Conservation (phyloP, 2,113 vertebrate species). For the Nannobrachium achirus region DNA sequence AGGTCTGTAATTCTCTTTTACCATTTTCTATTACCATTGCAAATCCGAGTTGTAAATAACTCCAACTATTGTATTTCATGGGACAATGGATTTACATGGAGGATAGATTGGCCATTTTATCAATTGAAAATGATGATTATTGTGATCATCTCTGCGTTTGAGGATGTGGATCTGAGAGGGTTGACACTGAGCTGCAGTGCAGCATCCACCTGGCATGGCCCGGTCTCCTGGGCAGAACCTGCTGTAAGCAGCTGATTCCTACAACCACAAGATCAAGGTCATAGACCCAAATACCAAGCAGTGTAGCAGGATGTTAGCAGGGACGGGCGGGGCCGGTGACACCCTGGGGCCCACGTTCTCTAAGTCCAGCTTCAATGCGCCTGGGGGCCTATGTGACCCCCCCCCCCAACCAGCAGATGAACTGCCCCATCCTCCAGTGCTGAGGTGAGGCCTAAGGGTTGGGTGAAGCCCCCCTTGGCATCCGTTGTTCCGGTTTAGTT, state of each 20-base stretch:
- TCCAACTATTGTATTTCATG: too few species aligned
- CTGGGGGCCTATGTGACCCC: conserved; percentile 82
- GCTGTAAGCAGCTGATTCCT: conserved; percentile 88
- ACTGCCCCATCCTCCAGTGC: too few species aligned
- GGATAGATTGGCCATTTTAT: too few species aligned
- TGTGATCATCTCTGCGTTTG: conserved; percentile 93
- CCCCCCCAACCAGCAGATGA: too few species aligned
- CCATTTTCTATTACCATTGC: too few species aligned
- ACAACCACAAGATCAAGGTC: conserved; percentile 92
- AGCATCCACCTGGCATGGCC: conserved; percentile 87
- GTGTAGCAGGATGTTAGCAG: conserved; percentile 84
- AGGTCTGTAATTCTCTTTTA: too few species aligned
- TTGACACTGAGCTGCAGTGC: conserved; percentile 87
- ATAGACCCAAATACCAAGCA: conserved; percentile 88
- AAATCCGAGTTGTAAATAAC: too few species aligned
- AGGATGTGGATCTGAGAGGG: conserved; percentile 87
- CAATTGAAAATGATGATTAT: too few species aligned
- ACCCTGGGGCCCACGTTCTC: conserved; percentile 68
- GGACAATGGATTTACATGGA: too few species aligned
- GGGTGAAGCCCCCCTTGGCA: too few species aligned
- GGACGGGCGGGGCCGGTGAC: conserved; percentile 79
- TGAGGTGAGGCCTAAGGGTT: too few species aligned
- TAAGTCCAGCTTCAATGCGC: conserved; percentile 85
- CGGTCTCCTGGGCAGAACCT: conserved; percentile 81
- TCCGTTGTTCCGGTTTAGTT: too few species aligned